phyloP scores from a whole-genome alignment of 2,888 invertebrate genomes.

The Chloroclysta siterata region DNA sequence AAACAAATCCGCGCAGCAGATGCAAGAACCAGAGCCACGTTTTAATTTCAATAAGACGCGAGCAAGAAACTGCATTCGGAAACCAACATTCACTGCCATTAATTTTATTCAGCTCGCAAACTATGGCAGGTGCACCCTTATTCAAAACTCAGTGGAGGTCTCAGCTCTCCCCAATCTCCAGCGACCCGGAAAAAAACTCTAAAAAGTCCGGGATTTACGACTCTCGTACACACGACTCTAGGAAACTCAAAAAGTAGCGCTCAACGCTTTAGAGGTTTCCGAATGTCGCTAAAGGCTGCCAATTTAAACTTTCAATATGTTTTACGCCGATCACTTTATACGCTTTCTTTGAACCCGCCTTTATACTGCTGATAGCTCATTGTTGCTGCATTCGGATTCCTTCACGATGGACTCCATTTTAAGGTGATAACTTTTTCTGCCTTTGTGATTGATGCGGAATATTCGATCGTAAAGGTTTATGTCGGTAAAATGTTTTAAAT shows the following conservation, averaged over 20 bases:
- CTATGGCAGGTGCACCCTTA: slow-evolving; percentile 57
- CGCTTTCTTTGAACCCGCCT: slow-evolving; percentile 29
- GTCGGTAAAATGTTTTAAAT: slow-evolving; percentile 10
- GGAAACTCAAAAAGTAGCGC: slow-evolving; percentile 52
- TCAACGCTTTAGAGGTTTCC: slow-evolving; percentile 48
- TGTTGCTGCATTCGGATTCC: slow-evolving; percentile 31
- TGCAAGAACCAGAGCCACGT: slow-evolving; percentile 38
- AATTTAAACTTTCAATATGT: slow-evolving; percentile 37
- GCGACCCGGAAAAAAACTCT: slow-evolving; percentile 49
- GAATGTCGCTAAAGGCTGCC: slow-evolving; percentile 48
- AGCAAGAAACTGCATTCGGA: slow-evolving; percentile 41
- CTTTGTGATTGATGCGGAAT: slow-evolving; percentile 12
- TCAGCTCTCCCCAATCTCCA: slow-evolving; percentile 61
- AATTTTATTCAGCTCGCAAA: slow-evolving; percentile 48
- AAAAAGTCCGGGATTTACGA: slow-evolving; percentile 75
- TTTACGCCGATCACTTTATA: slow-evolving; percentile 35
- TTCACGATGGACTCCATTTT: slow-evolving; percentile 26
- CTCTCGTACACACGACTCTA: slow-evolving; percentile 29
- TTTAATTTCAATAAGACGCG: slow-evolving; percentile 43
- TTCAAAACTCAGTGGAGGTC: slow-evolving; percentile 54
- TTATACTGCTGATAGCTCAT: slow-evolving; percentile 36
- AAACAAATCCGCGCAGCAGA: slow-evolving; percentile 35
- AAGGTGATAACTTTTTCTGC: slow-evolving; percentile 28
- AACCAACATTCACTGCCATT: slow-evolving; percentile 45
- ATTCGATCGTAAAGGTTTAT: slow-evolving; percentile 16